phyloP scores from a whole-genome alignment of 2,888 invertebrate genomes.

The Lycophotia porphyrea region DNA sequence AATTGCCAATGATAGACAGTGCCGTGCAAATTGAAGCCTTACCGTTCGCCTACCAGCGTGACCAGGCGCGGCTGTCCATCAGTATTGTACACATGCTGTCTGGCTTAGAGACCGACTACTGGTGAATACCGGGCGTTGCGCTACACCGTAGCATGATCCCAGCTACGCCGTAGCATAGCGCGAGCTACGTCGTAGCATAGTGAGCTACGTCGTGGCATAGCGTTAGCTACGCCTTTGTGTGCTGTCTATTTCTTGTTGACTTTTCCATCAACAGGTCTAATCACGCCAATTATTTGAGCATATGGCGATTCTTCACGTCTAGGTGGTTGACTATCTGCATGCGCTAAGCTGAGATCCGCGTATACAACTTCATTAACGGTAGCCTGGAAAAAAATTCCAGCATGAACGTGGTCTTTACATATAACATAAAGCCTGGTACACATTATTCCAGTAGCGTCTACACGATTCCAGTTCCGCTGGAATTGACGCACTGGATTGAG shows the following conservation, averaged over 20 bases:
- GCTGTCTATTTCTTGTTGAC: neutral
- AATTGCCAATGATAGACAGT: neutral
- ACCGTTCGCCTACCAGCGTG: neutral
- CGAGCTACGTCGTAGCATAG: neutral
- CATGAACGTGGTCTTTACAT: neutral
- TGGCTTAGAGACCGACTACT: neutral
- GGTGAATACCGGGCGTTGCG: neutral
- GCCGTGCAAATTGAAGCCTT: neutral
- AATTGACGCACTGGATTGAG: neutral
- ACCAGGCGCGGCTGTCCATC: neutral
- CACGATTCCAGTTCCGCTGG: neutral
- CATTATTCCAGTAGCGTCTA: neutral
- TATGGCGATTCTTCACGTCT: conserved; percentile 15
- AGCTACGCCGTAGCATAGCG: too few relatives aligned
- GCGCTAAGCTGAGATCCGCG: conserved; percentile 4
- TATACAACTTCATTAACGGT: conserved; percentile 4
- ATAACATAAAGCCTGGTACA: neutral
- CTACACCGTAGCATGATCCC: too few relatives aligned
- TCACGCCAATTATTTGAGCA: conserved; percentile 15
- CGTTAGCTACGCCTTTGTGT: neutral
- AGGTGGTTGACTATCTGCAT: neutral
- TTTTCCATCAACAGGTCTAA: neutral
- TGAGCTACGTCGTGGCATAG: too few relatives aligned
- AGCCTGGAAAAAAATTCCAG: neutral
- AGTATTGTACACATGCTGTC: neutral